These are phyloP conservation scores for Panorpa germanica DNA, from an alignment of 2,888 invertebrate species.

Conservation along the genomic window DNA sequence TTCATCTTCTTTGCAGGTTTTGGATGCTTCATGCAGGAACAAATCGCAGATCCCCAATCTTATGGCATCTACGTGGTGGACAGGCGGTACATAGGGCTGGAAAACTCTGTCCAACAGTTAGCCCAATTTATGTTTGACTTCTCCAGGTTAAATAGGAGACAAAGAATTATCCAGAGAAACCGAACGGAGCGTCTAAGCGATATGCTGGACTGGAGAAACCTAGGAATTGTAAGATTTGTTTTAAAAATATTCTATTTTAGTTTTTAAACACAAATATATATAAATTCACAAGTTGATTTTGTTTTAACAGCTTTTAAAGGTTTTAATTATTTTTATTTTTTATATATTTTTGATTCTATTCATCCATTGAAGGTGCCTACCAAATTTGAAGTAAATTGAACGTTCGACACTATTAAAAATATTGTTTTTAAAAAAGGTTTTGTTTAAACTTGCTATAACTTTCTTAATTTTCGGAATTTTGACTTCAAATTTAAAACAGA, in stretches of 20 bases:
- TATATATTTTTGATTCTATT: no score
- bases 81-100: constrained; percentile 71
- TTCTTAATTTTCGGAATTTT: no score
- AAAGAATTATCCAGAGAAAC: constrained; percentile 95
- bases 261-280: no score
- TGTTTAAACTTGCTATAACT: no score
- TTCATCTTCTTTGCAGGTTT: constrained; percentile 39
- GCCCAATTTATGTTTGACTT: constrained; percentile 89
- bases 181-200: constrained; percentile 94
- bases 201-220: constrained; percentile 92
- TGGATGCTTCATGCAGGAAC: constrained; percentile 97
- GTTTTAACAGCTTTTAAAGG: background rate
- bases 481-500: no score
- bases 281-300: background rate
- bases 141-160: constrained; percentile 70
- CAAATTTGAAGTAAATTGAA: no score
- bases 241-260: no score
- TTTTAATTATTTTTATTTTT: constrained; percentile 6
- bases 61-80: constrained; percentile 99
- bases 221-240: constrained; percentile 67
- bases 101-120: constrained; percentile 81
- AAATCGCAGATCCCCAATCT: constrained; percentile 91
- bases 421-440: no score
- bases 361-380: no score
- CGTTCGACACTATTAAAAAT: no score